phyloP scores from a whole-genome alignment of 2,797 vertebrate genomes.

The Sebastes melanostomus region DNA sequence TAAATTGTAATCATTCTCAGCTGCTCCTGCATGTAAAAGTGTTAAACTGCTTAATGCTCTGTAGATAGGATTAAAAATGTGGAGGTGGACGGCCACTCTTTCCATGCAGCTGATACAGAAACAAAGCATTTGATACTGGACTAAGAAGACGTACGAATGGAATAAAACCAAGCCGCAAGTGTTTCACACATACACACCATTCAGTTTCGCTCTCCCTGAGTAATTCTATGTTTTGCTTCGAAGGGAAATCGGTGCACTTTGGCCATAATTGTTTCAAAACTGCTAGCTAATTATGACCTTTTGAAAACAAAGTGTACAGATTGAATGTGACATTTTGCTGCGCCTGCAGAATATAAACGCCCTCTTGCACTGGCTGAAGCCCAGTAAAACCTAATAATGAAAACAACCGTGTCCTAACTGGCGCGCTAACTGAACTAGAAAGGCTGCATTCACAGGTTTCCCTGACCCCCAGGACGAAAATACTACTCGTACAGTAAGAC shows the following conservation, averaged over 20 bases:
- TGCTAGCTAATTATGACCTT: slow-evolving; percentile 77
- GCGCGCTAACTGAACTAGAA: slow-evolving; percentile 28
- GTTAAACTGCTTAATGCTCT: slow-evolving; percentile 27
- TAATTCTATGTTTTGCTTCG: slow-evolving; percentile 71
- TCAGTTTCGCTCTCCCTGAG: slow-evolving; percentile 52
- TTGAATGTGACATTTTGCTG: slow-evolving; percentile 73
- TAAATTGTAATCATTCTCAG: slow-evolving; percentile 57
- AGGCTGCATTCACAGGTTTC: slow-evolving; percentile 18
- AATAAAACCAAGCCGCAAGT: slow-evolving; percentile 54
- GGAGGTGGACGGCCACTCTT: neutral
- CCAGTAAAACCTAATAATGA: slow-evolving; percentile 67
- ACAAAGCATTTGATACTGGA: slow-evolving; percentile 43
- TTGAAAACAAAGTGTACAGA: slow-evolving; percentile 73
- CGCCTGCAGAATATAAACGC: slow-evolving; percentile 67
- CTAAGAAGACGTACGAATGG: slow-evolving; percentile 26
- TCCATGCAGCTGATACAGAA: slow-evolving; percentile 24
- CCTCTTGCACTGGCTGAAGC: slow-evolving; percentile 56
- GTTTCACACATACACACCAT: slow-evolving; percentile 60
- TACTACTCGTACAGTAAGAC: neutral
- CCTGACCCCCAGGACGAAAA: slow-evolving; percentile 36
- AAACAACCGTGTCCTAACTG: slow-evolving; percentile 55
- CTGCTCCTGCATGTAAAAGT: slow-evolving; percentile 45
- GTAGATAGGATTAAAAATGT: neutral
- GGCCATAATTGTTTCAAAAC: slow-evolving; percentile 77
- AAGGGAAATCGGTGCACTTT: slow-evolving; percentile 76